Percentiles rank a stretch among this genome's conserved stretches.
Conservation (phyloP, 1,140 invertebrate species). For the Lasioglossum baleicum region DNA sequence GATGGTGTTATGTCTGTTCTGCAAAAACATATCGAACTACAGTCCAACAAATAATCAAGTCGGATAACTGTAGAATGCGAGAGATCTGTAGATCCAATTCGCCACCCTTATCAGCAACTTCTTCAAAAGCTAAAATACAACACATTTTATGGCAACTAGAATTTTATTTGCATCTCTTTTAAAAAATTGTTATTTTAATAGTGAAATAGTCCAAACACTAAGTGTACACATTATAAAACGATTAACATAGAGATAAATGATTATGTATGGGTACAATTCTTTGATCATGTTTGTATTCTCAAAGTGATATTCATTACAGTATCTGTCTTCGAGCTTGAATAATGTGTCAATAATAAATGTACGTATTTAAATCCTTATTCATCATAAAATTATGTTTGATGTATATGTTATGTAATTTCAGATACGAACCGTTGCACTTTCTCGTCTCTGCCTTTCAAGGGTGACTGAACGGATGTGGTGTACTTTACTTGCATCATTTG, state of each 20-base stretch:
- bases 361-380: background rate
- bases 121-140: constrained; percentile 16
- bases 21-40: background rate
- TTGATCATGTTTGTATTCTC: background rate
- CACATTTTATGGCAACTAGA: constrained; percentile 1
- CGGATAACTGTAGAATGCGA: constrained; percentile 7
- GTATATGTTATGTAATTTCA: constrained; percentile 18
- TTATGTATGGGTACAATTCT: background rate
- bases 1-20: background rate
- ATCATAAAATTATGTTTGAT: constrained; percentile 3
- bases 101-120: background rate
- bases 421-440: constrained; percentile 44
- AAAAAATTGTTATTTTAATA: constrained; percentile 6
- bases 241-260: background rate
- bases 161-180: background rate
- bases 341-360: background rate
- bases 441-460: constrained; percentile 54
- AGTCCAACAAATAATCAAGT: constrained; percentile 11
- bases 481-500: constrained; percentile 84
- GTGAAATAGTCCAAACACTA: background rate
- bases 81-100: constrained; percentile 10
- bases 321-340: background rate
- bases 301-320: background rate
- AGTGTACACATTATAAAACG: background rate
- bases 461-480: constrained; percentile 66